phyloP scores from a whole-genome alignment of 2,888 invertebrate species.

The Lasioglossum figueresi region DNA sequence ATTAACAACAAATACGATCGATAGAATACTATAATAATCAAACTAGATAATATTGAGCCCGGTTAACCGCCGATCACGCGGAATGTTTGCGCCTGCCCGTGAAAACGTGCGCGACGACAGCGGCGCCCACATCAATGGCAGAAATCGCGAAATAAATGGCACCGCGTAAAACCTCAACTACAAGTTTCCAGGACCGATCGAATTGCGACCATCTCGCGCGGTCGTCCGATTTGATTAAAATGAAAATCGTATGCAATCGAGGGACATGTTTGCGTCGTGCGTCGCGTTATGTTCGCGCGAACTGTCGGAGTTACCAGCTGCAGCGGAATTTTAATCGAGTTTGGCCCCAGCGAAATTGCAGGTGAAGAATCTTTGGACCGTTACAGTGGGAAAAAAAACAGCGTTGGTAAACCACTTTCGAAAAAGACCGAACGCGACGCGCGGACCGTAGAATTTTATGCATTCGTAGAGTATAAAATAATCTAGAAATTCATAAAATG shows the following conservation, averaged over 20 bases:
- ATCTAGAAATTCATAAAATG: background rate
- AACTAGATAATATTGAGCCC: background rate
- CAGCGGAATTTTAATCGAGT: background rate
- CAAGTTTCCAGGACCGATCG: conserved; percentile 2
- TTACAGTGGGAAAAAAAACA: background rate
- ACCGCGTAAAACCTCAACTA: background rate
- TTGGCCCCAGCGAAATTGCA: background rate
- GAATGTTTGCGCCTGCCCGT: no score
- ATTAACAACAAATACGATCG: no score
- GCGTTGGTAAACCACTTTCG: background rate
- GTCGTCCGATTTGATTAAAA: conserved; percentile 20
- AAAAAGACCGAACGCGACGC: background rate
- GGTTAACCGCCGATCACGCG: background rate
- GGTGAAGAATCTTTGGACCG: background rate
- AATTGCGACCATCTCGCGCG: conserved; percentile 14
- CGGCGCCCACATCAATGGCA: background rate
- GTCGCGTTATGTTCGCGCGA: background rate
- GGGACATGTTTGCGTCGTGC: background rate
- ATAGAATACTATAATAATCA: no score
- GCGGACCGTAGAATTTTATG: background rate
- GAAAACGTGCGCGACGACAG: background rate
- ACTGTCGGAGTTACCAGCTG: background rate
- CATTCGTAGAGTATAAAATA: background rate
- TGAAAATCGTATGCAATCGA: conserved; percentile 15
- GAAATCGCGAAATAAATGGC: conserved; percentile 10